Conservation (phyloP, 2,797 vertebrate genomes). For the Cossypha caffra region DNA sequence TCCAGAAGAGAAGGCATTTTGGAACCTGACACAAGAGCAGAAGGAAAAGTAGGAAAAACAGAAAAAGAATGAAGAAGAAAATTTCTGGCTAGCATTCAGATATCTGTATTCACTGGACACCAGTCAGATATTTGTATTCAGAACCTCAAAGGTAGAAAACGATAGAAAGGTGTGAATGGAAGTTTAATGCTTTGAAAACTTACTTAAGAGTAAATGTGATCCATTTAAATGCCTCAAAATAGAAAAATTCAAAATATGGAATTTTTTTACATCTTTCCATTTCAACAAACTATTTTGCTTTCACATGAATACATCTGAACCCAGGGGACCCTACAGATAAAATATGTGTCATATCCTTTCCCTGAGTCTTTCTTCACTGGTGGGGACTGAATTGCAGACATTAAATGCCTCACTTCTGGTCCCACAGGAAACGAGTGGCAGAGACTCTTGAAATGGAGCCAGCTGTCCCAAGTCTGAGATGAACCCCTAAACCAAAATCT, state of each 20-base stretch:
- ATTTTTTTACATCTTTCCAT: not conserved
- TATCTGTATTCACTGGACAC: conserved; percentile 15
- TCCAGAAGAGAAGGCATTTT: not conserved
- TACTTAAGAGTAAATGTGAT: conserved; percentile 3
- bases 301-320: not conserved
- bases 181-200: conserved; percentile 41
- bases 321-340: not conserved
- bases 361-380: not conserved
- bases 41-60: not conserved
- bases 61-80: not conserved
- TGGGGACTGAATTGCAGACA: not conserved
- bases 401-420: not conserved
- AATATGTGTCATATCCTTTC: not conserved
- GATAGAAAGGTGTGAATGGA: conserved; percentile 28
- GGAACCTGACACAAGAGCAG: not conserved
- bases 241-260: not conserved
- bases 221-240: conserved; percentile 16
- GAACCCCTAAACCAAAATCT: not conserved
- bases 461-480: not conserved
- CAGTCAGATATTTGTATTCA: not conserved
- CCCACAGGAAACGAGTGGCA: not conserved
- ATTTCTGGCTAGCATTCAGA: not conserved
- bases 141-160: not conserved
- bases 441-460: not conserved
- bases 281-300: not conserved